These are phyloP conservation scores for Chalcosyrphus nemorum DNA, from an alignment of 2,888 invertebrate genomes.

Conservation along the genomic window DNA sequence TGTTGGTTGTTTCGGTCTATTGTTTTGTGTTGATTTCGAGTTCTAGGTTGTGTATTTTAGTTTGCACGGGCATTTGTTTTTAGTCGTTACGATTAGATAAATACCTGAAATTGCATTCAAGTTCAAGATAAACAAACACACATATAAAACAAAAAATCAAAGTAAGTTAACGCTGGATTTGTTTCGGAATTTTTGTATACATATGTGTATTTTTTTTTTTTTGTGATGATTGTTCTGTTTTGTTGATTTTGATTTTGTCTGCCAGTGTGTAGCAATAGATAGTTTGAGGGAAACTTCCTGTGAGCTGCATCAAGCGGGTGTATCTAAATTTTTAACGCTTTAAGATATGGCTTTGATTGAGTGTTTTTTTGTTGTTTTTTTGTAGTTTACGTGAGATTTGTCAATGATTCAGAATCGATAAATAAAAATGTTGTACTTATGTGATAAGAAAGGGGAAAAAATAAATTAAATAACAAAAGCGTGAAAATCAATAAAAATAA, in stretches of 20 bases:
- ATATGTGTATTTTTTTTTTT: not conserved
- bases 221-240: not conserved
- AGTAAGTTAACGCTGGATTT: not conserved
- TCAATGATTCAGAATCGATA: not conserved
- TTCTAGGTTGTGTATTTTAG: not conserved
- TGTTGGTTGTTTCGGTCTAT: not conserved
- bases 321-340: not conserved
- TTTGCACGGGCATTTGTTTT: not conserved
- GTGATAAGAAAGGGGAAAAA: not conserved
- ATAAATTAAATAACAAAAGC: not conserved
- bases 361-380: not conserved
- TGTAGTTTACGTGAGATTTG: not conserved
- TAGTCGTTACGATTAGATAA: not conserved
- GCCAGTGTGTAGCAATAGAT: not conserved
- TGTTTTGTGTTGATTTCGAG: not conserved
- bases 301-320: not conserved
- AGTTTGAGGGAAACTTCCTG: not conserved
- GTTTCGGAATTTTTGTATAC: not conserved
- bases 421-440: no score
- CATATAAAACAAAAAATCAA: not conserved
- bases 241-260: not conserved
- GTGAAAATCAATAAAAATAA: not conserved
- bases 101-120: not conserved
- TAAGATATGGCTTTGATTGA: not conserved
- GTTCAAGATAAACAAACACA: not conserved